Evolutionary conservation across 2,797 vertebrate species (phyloP), one percentile per base, ranked within the genome.

Genomic region (Sebastes diaconus): DNA sequence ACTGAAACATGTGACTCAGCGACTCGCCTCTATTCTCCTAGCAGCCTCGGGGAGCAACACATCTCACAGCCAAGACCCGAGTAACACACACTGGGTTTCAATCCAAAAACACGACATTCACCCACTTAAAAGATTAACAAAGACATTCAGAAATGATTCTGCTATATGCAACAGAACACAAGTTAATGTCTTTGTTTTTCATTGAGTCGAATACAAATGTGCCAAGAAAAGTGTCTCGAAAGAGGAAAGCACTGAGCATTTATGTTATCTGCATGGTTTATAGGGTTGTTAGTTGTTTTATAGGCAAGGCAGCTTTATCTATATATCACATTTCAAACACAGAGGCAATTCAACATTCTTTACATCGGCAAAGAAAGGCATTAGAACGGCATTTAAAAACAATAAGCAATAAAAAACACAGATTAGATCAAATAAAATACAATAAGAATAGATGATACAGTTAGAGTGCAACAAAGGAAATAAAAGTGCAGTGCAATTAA

Each of bases 1-100:
- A 16, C 27, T 5, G 67, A 73, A 66, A 36, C 90, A 84, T 81
- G 89, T 90, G 92, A 92, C 82, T 77, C 80, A 50, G 80, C 6
- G 14, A 72, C 84, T 79, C 73, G 2, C 77, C 65, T 80, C 74
- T 84, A 58, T 81, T 83, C 68, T 80, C 82, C 68, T 57, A 78
- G 68, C 71, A 80, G 73, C 84, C 74, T 69, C 61, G 3, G 81
- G 85, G 58, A 58, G 64, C 57, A 25, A 63, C 32, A 14, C 67
- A 25, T 57, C 55, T 66, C 36, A 14, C 50, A 58, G 84, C 77
- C 77, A 77, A 68, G 61, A 66, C 52, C 81, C n/a, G 77, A 14
- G 60, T 9, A 55, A 64, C 61, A 72, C 72, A 61, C 73, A 22
- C 7, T 14, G 27, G 22, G 30, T 50, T 55, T 42, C 2, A 18